These are phyloP conservation scores for Bubo blakistoni DNA, from an alignment of 2,113 vertebrate species.

Conservation along the genomic window DNA sequence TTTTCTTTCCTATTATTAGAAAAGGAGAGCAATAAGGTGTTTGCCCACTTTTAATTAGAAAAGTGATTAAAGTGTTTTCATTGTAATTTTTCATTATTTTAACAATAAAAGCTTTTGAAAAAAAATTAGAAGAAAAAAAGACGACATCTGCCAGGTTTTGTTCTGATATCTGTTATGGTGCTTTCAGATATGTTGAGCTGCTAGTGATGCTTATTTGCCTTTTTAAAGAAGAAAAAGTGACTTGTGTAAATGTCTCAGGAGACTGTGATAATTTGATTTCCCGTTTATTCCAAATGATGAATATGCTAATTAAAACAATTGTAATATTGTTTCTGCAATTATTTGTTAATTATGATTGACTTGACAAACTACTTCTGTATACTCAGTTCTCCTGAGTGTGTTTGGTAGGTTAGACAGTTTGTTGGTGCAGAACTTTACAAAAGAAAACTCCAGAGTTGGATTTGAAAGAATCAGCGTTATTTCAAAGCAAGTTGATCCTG, in stretches of 20 bases:
- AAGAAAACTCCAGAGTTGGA: not conserved
- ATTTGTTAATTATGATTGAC: constrained; percentile 26
- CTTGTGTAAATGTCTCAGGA: not conserved
- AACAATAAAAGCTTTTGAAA: not conserved
- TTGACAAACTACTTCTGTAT: not conserved
- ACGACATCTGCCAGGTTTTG: not conserved
- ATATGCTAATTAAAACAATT: constrained; percentile 31
- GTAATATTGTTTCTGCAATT: constrained; percentile 14
- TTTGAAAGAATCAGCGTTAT: not conserved
- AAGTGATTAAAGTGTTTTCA: not conserved
- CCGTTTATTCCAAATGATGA: not conserved
- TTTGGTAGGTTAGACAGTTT: not conserved
- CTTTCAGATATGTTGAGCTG: not conserved
- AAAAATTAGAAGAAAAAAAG: not conserved
- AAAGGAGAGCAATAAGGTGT: not conserved
- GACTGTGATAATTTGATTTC: not conserved
- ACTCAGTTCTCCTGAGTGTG: not conserved
- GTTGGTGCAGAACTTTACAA: not conserved
- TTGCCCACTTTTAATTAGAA: not conserved
- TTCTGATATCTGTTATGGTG: not conserved
- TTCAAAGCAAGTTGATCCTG: constrained; percentile 31
- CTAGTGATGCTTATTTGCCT: not conserved
- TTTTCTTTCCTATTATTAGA: not conserved
- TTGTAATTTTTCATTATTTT: not conserved
- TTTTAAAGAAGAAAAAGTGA: not conserved